Evolutionary conservation across 2,113 vertebrate genomes (phyloP).

Genomic region (Cynocephalus volans): DNA sequence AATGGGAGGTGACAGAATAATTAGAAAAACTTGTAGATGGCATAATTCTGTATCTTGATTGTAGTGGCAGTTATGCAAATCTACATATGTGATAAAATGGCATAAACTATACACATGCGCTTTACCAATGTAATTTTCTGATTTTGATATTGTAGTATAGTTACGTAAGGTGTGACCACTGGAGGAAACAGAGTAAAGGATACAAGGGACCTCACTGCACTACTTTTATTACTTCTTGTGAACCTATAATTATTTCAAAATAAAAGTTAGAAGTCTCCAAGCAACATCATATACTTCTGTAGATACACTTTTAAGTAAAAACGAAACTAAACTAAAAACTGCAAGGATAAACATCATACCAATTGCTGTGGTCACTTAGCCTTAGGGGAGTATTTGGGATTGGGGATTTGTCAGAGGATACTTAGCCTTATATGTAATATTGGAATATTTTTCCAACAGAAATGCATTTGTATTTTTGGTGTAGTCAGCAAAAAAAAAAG

Average conservation of each 20-base stretch:
- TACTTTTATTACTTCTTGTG: not conserved
- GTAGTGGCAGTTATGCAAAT: not conserved
- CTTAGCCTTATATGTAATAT: constrained; percentile 43
- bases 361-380: not conserved
- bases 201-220: not conserved
- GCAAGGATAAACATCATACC: not conserved
- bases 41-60: constrained; percentile 1
- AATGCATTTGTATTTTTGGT: constrained; percentile 62
- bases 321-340: not conserved
- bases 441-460: constrained; percentile 47
- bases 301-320: not conserved
- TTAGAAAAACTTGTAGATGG: not conserved
- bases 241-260: not conserved
- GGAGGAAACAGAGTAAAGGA: not conserved
- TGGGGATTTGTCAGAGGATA: not conserved
- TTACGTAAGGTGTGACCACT: not conserved
- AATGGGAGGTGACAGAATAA: not conserved
- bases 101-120: not conserved
- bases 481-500: constrained; percentile 59
- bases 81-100: not conserved
- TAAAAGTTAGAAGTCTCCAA: not conserved
- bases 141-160: not conserved
- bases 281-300: not conserved
- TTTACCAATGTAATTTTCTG: not conserved
- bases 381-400: not conserved